Base-by-base conservation (phyloP, 1,140 invertebrate genomes). In the Heliconius melpomene region DNA sequence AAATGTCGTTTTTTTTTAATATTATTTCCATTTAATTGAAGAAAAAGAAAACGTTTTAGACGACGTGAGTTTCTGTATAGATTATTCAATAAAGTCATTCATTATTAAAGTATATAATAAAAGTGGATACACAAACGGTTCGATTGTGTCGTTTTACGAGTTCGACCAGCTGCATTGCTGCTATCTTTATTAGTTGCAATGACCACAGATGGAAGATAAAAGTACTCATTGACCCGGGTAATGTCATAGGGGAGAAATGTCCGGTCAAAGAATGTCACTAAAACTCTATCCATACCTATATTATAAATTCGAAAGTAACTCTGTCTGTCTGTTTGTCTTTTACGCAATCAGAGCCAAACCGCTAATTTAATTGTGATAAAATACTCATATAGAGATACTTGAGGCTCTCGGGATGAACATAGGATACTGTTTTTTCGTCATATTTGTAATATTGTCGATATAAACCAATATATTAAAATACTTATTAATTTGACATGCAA, bases 21-120 rank as follows among this genome's bases (percentile, higher is more conserved):
- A 60, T 60, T 23, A 60, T 60, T 23, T 60, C 7, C 1, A 23
- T 60, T 60, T 60, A n/a, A 0, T 9, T 60, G 7, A 60, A 23
- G 9, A 60, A 23, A 60, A 60, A 54, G 11, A 20, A 60, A 26
- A 23, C n/a, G 9, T 60, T 3, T 60, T 11, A 60, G n/a, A 82
- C 86, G 89, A 90, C 89, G 90, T 90, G 89, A 84, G 80, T 92
- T 90, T 90, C 71, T 83, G 90, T 91, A 94, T 88, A 86, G 89
- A 93, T 93, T 92, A 93, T 94, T 92, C 89, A 93, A 94, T 94
- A 92, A 94, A 92, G 88, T 91, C 91, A 88, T 93, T 93, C 92
- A 94, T 94, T 91, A 90, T 89, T 88, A 82, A 78, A 89, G 88
- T 86, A 88, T 82, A 83, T 87, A 86, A 92, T 94, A 93, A 94